phyloP scores from a whole-genome alignment of 2,888 invertebrate species.

The Melangyna quadrimaculata region DNA sequence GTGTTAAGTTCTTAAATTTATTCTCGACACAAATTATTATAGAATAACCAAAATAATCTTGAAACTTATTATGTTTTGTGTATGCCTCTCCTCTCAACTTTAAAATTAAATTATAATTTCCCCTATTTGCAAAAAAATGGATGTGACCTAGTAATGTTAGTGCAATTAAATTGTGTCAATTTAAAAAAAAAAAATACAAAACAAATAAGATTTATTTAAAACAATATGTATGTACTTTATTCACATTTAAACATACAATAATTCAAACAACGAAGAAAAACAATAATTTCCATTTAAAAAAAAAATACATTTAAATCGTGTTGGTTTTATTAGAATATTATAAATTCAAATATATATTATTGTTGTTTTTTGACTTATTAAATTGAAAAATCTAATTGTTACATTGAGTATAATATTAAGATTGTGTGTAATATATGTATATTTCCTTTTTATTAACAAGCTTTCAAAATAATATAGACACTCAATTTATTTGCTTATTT shows the following conservation, averaged over 20 bases:
- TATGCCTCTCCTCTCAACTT: background rate
- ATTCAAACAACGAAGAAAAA: conserved; percentile 50
- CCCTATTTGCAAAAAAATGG: background rate
- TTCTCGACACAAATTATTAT: no score
- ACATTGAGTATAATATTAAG: no score
- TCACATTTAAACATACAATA: background rate
- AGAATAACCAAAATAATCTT: background rate
- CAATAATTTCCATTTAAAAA: background rate
- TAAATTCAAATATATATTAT: background rate
- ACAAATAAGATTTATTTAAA: background rate
- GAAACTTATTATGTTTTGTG: background rate
- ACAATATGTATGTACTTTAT: background rate
- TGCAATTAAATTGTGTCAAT: conserved; percentile 61
- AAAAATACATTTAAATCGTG: background rate
- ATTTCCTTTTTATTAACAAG: background rate
- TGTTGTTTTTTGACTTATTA: background rate
- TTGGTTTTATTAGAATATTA: background rate
- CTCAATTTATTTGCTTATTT: background rate
- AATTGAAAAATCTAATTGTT: background rate
- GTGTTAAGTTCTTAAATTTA: no score
- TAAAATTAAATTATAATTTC: background rate
- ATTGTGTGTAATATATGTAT: no score
- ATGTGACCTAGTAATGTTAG: conserved; percentile 9
- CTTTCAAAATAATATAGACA: background rate
- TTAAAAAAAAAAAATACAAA: conserved; percentile 1